Evolutionary conservation across 1,140 invertebrate species (phyloP), one percentile per base, ranked within the genome.

Genomic region (Leptonema lineaticorne): DNA sequence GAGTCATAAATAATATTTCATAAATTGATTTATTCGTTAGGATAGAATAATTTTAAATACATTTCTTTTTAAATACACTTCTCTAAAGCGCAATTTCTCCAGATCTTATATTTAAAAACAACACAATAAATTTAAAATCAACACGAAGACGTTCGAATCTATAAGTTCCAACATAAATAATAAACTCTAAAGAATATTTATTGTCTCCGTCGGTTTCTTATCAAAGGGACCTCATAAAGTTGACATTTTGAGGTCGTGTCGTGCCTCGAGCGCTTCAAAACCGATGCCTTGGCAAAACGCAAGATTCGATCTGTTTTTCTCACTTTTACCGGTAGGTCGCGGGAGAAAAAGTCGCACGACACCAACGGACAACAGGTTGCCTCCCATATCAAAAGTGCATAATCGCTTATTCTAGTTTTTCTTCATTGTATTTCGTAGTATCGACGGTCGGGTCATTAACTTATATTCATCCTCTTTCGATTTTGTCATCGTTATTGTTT

Each of bases 211-310:
- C 30, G 33, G 59, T 62, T 37, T 48, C 45, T 26, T 33, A n/a
- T n/a, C n/a, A n/a, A n/a, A n/a, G n/a, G n/a, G n/a, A 56, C 63
- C 59, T 56, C 63, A 29, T 56, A 56, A 50, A 29, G 53, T 67
- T 58, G 48, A 67, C 64, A 57, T 67, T 56, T 69, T 59, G 56
- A 66, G 68, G 68, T 69, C 68, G 63, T 66, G 68, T 33, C 63
- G 53, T 37, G 68, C 68, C 62, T 24, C 59, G 18, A 50, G 68
- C 63, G 48, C 63, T 33, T 65, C 68, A 56, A 30, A 63, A 69
- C 68, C 63, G 27, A 18, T 37, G 37, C 37, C 14, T 24, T 45
- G 16, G 30, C 22, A 26, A 20, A 62, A 24, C 37, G 30, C 30
- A 11, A 11, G 28, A 16, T n/a, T 16, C 28, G 57, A 59, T 59